Conservation (phyloP, 2,888 invertebrate genomes). For the Limnephilus marmoratus region DNA sequence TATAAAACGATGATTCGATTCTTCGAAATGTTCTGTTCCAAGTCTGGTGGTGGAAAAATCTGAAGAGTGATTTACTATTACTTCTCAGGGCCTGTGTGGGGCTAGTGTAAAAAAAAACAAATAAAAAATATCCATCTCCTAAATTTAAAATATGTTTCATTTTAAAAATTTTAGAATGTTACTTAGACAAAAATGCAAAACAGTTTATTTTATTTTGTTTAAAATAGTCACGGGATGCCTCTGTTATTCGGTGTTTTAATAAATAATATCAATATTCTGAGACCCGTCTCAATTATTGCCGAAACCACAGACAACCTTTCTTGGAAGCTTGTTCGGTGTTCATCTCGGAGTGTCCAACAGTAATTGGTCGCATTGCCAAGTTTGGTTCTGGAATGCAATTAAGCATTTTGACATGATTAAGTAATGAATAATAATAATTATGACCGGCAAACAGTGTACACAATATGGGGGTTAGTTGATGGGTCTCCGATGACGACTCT, state of each 20-base stretch:
- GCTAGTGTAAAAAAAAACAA: no score
- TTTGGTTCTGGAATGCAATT: constrained; percentile 63
- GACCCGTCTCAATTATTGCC: neutral
- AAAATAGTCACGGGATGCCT: no score
- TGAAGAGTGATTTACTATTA: no score
- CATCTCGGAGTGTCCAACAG: neutral
- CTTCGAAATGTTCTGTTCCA: no score
- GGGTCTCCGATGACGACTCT: constrained; percentile 31
- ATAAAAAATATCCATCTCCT: no score
- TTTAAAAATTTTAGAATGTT: no score
- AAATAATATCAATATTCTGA: neutral
- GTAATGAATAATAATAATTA: constrained; percentile 63
- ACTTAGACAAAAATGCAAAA: no score
- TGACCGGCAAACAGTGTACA: constrained; percentile 28
- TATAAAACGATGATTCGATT: no score
- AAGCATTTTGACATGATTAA: constrained; percentile 64
- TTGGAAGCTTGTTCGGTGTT: neutral
- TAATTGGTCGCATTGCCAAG: constrained; percentile 48
- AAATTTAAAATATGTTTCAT: no score
- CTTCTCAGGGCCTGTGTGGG: no score
- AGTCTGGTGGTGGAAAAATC: no score
- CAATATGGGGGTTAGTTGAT: constrained; percentile 3
- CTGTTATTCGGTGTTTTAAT: neutral
- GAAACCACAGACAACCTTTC: neutral
- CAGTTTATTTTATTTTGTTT: no score